phyloP scores from a whole-genome alignment of 2,797 vertebrate genomes.

The Spondyliosoma cantharus region DNA sequence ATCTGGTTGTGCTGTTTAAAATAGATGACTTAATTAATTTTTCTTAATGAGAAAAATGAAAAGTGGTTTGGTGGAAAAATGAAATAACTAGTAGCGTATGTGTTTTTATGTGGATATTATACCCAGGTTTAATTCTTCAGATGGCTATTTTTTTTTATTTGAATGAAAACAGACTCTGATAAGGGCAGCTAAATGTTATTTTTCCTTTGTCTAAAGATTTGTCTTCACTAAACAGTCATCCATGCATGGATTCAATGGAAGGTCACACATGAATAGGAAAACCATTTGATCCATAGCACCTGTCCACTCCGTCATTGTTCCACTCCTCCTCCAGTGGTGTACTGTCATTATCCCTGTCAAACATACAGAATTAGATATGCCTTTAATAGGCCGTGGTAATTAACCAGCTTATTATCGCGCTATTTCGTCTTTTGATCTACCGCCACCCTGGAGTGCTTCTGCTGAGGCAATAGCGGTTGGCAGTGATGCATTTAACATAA shows the following conservation, averaged over 20 bases:
- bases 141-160: background rate
- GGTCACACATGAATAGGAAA: slow-evolving; percentile 33
- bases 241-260: slow-evolving; percentile 31
- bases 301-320: slow-evolving; percentile 10
- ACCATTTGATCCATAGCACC: slow-evolving; percentile 27
- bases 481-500: slow-evolving; percentile 29
- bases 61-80: background rate
- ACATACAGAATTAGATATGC: slow-evolving; percentile 30
- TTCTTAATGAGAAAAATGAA: too few relatives aligned
- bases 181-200: slow-evolving; percentile 28
- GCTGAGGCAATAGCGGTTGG: slow-evolving; percentile 30
- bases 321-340: slow-evolving; percentile 18
- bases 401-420: slow-evolving; percentile 21
- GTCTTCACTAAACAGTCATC: slow-evolving; percentile 18
- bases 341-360: slow-evolving; percentile 15
- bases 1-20: background rate
- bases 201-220: slow-evolving; percentile 21
- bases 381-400: slow-evolving; percentile 40
- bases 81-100: background rate
- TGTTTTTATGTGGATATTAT: background rate
- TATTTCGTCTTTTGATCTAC: slow-evolving; percentile 44
- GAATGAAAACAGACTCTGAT: slow-evolving; percentile 1
- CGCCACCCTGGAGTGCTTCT: slow-evolving; percentile 3
- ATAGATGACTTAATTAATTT: too few relatives aligned
- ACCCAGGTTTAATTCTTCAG: background rate